A percentile compares a stretch with the other conserved stretches of the same genome.
Evolutionary conservation across 2,797 vertebrate genomes (phyloP).

Genomic region (Chiloscyllium punctatum): DNA sequence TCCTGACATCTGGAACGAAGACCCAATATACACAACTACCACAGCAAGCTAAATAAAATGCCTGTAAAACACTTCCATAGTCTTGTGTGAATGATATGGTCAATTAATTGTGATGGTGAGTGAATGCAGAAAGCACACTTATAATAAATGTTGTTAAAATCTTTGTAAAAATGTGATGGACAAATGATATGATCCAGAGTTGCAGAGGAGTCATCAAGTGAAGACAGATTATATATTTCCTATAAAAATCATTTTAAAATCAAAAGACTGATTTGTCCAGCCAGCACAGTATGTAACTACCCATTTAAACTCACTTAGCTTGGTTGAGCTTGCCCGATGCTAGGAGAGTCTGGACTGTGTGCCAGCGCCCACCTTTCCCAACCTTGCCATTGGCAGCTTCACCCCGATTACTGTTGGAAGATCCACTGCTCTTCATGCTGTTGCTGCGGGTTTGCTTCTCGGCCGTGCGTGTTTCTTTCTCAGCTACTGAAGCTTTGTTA

Average conservation of each 20-base stretch:
- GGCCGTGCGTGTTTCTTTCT: slow-evolving; percentile 66
- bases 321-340: slow-evolving; percentile 90
- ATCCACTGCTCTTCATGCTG: slow-evolving; percentile 66
- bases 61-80: background rate
- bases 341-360: slow-evolving; percentile 90
- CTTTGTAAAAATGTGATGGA: background rate
- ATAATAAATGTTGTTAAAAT: background rate
- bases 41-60: slow-evolving; percentile 17
- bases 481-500: slow-evolving; percentile 75
- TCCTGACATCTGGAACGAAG: background rate
- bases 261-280: slow-evolving; percentile 13
- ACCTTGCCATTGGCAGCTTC: slow-evolving; percentile 81
- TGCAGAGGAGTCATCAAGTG: background rate
- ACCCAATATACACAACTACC: background rate
- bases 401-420: slow-evolving; percentile 69
- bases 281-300: slow-evolving; percentile 28
- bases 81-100: slow-evolving; percentile 12
- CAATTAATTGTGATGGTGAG: background rate
- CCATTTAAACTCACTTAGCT: slow-evolving; percentile 82
- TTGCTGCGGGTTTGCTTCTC: slow-evolving; percentile 65
- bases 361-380: slow-evolving; percentile 82
- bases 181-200: background rate
- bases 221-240: background rate
- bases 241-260: slow-evolving; percentile 14
- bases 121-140: background rate